Conservation (phyloP, 2,797 vertebrate genomes). For the Apogon talboti region DNA sequence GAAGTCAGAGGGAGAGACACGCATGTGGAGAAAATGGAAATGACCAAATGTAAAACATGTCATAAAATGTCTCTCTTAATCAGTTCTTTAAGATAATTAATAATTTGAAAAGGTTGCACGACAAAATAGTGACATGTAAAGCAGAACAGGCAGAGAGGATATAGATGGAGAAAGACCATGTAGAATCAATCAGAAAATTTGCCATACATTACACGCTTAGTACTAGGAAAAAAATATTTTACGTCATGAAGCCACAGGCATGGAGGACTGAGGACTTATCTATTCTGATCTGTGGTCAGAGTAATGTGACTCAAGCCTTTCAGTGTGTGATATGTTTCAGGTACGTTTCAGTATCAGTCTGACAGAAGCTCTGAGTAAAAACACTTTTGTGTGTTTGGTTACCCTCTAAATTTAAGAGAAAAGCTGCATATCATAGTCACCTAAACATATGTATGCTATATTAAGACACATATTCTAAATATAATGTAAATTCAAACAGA, state of each 20-base stretch:
- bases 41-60: slow-evolving; percentile 9
- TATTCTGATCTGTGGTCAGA: not conserved
- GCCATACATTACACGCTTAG: not conserved
- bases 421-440: no score
- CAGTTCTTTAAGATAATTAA: not conserved
- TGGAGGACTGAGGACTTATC: not conserved
- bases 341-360: no score
- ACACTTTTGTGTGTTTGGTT: no score
- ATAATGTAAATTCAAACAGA: no score
- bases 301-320: no score
- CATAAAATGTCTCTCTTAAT: not conserved
- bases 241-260: not conserved
- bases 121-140: not conserved
- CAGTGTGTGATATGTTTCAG: no score
- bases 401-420: no score
- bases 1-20: slow-evolving; percentile 7
- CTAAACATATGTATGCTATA: no score
- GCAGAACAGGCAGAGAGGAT: not conserved
- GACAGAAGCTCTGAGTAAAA: no score
- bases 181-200: not conserved
- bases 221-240: not conserved
- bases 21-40: slow-evolving; percentile 14
- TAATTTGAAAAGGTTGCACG: not conserved
- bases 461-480: no score
- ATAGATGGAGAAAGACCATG: not conserved